Base-by-base conservation (phyloP, 2,888 invertebrate genomes). In the Mayetiola destructor region DNA sequence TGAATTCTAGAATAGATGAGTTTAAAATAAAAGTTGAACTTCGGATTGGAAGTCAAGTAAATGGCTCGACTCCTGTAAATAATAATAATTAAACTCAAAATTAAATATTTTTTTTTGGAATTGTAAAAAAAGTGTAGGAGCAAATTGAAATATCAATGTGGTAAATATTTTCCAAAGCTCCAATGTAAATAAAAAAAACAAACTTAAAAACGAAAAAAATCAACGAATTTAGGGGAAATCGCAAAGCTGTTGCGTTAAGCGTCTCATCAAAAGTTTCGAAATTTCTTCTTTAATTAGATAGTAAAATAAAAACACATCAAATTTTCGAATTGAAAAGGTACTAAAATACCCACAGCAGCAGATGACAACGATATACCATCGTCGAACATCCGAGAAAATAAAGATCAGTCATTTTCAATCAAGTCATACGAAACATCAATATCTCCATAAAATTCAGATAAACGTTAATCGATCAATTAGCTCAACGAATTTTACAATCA, bases 331-430 rank as follows among this genome's bases (percentile, higher is more conserved):
- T 48, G 48, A 48, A 48, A 48, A 27, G 48, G 48, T 48, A 48
- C 48, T 48, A 48, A 48, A 48, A 48, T n/a, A 48, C 48, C 48
- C 48, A 48, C 48, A 48, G 48, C 48, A 48, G 48, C 48, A 48
- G 48, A 48, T 2, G 27, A 27, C 48, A 48, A 27, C 48, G 48
- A 48, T 27, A 48, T 27, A 23, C n/a, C 27, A 16, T 48, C 48
- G 27, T 27, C 27, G n/a, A 48, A 48, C 9, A 48, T 8, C 14
- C 8, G n/a, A 37, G 14, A 37, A 4, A 12, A 37, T 37, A n/a
- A 37, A 37, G 12, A 32, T 9, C 32, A 32, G 10, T n/a, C 32
- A 32, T 32, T 10, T 9, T 32, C 32, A 20, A 20, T 3, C 40
- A 39, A 18, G 16, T 16, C 3, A 18, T 4, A n/a, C 20, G 2